Evolutionary conservation across 2,797 vertebrate genomes (phyloP).

Genomic region (Danio albolineatus): DNA sequence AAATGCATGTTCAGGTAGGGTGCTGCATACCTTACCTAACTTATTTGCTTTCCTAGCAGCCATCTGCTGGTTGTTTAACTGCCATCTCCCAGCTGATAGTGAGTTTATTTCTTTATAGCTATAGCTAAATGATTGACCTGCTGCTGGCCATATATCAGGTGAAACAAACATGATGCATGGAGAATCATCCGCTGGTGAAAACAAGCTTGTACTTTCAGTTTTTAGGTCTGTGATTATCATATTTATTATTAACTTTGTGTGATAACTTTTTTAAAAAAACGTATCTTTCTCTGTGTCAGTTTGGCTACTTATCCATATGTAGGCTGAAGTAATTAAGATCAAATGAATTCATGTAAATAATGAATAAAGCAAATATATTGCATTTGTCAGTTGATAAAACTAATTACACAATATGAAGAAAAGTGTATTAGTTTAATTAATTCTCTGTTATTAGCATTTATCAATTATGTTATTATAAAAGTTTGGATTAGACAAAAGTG

Average conservation of each 20-base stretch:
- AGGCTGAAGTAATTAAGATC: no score
- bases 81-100: neutral
- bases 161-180: neutral
- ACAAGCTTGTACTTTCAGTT: slow-evolving; percentile 1
- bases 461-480: no score
- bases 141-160: neutral
- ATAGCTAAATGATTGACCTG: neutral
- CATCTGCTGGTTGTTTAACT: neutral
- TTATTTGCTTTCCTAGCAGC: neutral
- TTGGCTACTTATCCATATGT: no score
- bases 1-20: neutral
- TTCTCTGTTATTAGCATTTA: no score
- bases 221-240: slow-evolving; percentile 1
- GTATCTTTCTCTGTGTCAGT: no score
- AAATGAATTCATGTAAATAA: no score
- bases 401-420: no score
- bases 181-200: neutral
- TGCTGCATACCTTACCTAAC: neutral
- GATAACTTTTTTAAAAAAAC: no score
- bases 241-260: neutral
- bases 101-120: neutral
- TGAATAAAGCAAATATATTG: no score
- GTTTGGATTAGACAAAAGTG: no score
- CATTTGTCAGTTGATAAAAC: no score
- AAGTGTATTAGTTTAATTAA: no score